Conservation (phyloP, 2,113 vertebrate genomes). For the Chaetura pelagica region DNA sequence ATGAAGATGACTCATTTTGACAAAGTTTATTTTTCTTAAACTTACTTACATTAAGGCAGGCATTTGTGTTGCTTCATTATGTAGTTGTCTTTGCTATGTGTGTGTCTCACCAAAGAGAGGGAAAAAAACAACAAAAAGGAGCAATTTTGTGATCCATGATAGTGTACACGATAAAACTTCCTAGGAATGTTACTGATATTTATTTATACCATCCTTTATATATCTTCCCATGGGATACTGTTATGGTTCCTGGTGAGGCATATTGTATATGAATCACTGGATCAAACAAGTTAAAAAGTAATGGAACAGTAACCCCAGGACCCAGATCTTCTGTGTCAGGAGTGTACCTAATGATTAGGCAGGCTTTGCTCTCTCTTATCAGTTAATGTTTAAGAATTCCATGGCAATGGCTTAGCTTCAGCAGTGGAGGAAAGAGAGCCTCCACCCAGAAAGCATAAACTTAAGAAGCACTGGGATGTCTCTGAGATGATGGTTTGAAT, state of each 20-base stretch:
- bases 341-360: background rate
- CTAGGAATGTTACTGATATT: background rate
- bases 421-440: background rate
- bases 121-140: background rate
- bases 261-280: background rate
- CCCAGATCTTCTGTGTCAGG: background rate
- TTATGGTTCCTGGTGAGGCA: background rate
- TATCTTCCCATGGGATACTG: background rate
- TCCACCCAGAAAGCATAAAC: background rate
- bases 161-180: background rate
- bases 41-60: background rate
- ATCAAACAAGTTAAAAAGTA: background rate
- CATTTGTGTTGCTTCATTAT: background rate
- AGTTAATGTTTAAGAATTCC: slow-evolving; percentile 11
- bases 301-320: background rate
- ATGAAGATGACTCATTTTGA: background rate
- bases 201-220: background rate
- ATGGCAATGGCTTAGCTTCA: background rate
- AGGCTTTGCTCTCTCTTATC: background rate
- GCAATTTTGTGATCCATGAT: background rate
- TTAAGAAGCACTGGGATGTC: background rate
- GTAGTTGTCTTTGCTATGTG: background rate
- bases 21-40: background rate
- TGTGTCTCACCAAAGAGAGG: background rate
- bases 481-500: background rate